Conservation (phyloP, 2,113 vertebrate genomes). For the Dasyurus viverrinus region DNA sequence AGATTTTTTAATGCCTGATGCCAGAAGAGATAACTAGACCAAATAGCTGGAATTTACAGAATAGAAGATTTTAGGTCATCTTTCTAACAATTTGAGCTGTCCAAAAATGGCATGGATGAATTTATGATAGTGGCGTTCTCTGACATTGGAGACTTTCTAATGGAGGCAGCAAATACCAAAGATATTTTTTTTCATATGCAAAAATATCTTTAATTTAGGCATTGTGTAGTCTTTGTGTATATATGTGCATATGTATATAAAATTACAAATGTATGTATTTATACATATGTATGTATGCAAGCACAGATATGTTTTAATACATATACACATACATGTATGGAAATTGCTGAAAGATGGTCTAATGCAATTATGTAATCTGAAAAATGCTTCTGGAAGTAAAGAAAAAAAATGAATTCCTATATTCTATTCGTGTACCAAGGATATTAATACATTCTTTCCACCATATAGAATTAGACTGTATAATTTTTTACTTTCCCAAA, state of each 20-base stretch:
- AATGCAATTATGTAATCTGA: too few relatives aligned
- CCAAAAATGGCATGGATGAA: neutral
- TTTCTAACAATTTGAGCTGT: neutral
- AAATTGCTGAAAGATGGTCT: too few relatives aligned
- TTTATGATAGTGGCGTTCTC: neutral
- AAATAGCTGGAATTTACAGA: too few relatives aligned
- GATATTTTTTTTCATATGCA: neutral
- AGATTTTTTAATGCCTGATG: too few relatives aligned
- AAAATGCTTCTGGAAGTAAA: neutral
- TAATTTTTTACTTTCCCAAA: neutral
- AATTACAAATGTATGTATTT: neutral
- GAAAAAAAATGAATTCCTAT: slow-evolving; percentile 4
- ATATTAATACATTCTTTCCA: neutral
- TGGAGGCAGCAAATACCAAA: neutral
- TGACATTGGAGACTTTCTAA: neutral
- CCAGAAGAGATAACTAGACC: too few relatives aligned
- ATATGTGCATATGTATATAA: neutral
- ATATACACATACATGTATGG: too few relatives aligned
- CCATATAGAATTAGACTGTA: neutral
- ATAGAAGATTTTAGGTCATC: too few relatives aligned
- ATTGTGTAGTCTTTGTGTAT: neutral
- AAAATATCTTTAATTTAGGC: neutral
- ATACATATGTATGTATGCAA: neutral
- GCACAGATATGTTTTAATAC: too few relatives aligned
- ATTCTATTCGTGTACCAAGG: too few relatives aligned